phyloP scores from a whole-genome alignment of 2,888 invertebrate genomes.

The Stenodera caucasica region DNA sequence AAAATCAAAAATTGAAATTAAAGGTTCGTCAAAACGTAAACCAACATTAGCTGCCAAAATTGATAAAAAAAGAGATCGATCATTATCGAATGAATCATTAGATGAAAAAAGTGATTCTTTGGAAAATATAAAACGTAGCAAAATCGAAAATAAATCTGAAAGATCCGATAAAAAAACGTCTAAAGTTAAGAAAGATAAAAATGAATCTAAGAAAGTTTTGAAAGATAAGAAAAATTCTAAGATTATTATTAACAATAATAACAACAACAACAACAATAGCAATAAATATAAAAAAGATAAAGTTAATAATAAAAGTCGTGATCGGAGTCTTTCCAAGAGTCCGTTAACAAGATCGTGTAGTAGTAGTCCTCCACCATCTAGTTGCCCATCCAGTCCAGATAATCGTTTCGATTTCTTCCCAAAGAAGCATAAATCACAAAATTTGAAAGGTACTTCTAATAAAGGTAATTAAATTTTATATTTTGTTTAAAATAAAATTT shows the following conservation, averaged over 20 bases:
- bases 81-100: slow-evolving; percentile 42
- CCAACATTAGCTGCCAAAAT: slow-evolving; percentile 47
- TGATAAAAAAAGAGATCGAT: slow-evolving; percentile 47
- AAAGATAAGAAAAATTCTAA: slow-evolving; percentile 33
- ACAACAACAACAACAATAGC: too few species aligned
- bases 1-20: slow-evolving; percentile 28
- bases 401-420: slow-evolving; percentile 38
- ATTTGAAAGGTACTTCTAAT: slow-evolving; percentile 32
- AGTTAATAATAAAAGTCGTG: slow-evolving; percentile 36
- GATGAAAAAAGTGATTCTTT: slow-evolving; percentile 21
- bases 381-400: slow-evolving; percentile 51
- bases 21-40: slow-evolving; percentile 42
- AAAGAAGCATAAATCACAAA: slow-evolving; percentile 34
- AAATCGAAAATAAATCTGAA: slow-evolving; percentile 20
- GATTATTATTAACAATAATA: slow-evolving; percentile 2
- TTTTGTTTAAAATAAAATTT: neutral
- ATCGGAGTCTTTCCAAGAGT: slow-evolving; percentile 41
- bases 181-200: slow-evolving; percentile 30
- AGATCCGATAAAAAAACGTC: slow-evolving; percentile 24
- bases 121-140: slow-evolving; percentile 23
- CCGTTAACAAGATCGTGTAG: slow-evolving; percentile 41
- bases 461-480: slow-evolving; percentile 30
- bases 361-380: slow-evolving; percentile 51
- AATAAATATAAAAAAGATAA: slow-evolving; percentile 32
- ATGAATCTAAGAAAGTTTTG: slow-evolving; percentile 33